Percentiles rank a stretch among this genome's conserved stretches.
These are phyloP conservation scores for Hesperophylax magnus DNA, from an alignment of 1,140 invertebrate genomes.

Conservation along the genomic window DNA sequence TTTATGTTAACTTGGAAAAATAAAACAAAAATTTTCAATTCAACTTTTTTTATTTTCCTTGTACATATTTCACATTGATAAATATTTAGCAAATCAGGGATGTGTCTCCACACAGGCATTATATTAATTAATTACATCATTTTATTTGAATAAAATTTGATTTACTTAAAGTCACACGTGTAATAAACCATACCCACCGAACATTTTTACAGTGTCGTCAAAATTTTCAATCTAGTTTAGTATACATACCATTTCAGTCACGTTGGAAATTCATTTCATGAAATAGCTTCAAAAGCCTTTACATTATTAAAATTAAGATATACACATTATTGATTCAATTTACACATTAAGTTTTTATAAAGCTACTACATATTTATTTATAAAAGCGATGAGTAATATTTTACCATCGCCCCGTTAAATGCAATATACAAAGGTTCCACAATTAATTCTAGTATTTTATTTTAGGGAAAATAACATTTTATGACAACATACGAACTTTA, in stretches of 20 bases:
- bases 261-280: slow-evolving; percentile 33
- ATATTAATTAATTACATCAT: neutral
- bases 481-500: too few species aligned
- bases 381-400: too few species aligned
- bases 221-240: slow-evolving; percentile 2
- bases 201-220: neutral
- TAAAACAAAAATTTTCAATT: slow-evolving; percentile 3
- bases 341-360: too few species aligned
- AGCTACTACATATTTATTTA: too few species aligned
- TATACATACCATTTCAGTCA: slow-evolving; percentile 24
- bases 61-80: neutral
- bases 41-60: slow-evolving; percentile 19
- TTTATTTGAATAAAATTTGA: neutral
- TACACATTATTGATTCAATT: too few species aligned
- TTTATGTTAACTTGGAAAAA: neutral
- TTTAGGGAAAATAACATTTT: too few species aligned
- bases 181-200: too few species aligned
- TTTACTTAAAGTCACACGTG: neutral
- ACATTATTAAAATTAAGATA: too few species aligned
- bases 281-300: slow-evolving; percentile 24
- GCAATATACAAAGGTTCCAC: too few species aligned
- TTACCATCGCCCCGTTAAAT: too few species aligned
- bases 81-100: slow-evolving; percentile 15
- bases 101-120: neutral
- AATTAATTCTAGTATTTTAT: too few species aligned